Conservation (phyloP, 2,797 vertebrate genomes). For the Melanitta fusca region DNA sequence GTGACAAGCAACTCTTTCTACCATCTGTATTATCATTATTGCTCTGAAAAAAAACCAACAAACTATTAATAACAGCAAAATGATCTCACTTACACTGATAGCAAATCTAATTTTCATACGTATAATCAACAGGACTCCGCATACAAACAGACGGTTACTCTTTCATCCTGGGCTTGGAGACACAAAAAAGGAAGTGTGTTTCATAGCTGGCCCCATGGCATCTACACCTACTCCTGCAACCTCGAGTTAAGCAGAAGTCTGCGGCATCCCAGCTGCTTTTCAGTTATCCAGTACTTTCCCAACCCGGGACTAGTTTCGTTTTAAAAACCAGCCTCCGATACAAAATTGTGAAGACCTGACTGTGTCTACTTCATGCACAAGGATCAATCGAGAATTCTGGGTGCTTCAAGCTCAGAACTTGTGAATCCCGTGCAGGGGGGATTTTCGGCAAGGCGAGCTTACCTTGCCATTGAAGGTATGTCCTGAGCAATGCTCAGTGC, state of each 20-base stretch:
- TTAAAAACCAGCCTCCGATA: not conserved
- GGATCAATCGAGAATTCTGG: not conserved
- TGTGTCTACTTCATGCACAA: not conserved
- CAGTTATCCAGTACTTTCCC: not conserved
- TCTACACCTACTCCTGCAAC: not conserved
- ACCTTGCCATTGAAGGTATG: not conserved
- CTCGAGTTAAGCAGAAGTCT: not conserved
- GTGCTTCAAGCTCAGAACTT: not conserved
- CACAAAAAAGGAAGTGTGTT: not conserved
- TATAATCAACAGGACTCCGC: not conserved
- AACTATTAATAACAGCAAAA: not conserved
- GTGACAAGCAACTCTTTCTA: not conserved
- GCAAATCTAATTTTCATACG: not conserved
- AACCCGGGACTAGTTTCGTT: not conserved
- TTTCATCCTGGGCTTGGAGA: not conserved
- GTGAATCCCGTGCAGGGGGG: not conserved
- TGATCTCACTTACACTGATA: not conserved
- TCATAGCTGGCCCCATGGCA: not conserved
- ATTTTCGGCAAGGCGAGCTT: fast-evolving
- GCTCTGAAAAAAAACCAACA: not conserved
- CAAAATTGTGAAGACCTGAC: not conserved
- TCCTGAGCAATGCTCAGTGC: not conserved
- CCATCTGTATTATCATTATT: not conserved
- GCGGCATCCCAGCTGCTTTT: not conserved
- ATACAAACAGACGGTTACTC: not conserved